Evolutionary conservation across 2,888 invertebrate species (phyloP).

Genomic region (Apamea epomidion): DNA sequence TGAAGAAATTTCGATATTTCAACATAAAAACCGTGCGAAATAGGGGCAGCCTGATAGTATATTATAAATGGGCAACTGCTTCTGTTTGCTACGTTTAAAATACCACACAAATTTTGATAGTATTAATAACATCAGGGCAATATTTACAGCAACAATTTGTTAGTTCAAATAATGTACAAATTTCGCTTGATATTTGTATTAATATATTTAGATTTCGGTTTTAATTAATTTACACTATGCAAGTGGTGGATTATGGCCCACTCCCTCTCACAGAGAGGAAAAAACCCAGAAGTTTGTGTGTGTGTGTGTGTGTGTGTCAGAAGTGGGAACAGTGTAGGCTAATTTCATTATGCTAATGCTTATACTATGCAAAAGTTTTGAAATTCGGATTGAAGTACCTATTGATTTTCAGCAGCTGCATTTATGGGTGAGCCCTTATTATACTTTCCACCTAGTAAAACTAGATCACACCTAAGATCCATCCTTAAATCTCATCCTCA

Average conservation of each 20-base stretch:
- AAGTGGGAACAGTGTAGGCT: too few species aligned
- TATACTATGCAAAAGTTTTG: neutral
- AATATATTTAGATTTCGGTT: neutral
- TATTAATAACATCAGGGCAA: conserved; percentile 13
- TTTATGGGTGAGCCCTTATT: neutral
- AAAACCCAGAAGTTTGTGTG: too few species aligned
- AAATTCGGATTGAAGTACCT: neutral
- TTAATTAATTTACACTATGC: neutral
- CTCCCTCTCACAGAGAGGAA: too few species aligned
- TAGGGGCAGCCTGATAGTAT: neutral
- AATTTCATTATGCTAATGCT: too few species aligned
- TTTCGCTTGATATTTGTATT: neutral
- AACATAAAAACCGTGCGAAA: neutral
- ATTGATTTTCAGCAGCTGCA: neutral
- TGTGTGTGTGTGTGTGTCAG: too few species aligned
- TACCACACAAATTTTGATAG: conserved; percentile 9
- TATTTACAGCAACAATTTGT: conserved; percentile 5
- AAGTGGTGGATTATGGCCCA: neutral
- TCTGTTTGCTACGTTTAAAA: conserved; percentile 8
- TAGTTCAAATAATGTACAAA: neutral
- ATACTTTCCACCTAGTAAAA: neutral
- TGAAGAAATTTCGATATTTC: neutral
- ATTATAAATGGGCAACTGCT: conserved; percentile 4
- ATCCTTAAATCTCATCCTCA: too few species aligned
- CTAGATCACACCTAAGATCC: too few species aligned